Percentiles rank a stretch among this genome's conserved stretches.
phyloP scores from a whole-genome alignment of 2,888 invertebrate genomes.

The Eubasilissa splendida region DNA sequence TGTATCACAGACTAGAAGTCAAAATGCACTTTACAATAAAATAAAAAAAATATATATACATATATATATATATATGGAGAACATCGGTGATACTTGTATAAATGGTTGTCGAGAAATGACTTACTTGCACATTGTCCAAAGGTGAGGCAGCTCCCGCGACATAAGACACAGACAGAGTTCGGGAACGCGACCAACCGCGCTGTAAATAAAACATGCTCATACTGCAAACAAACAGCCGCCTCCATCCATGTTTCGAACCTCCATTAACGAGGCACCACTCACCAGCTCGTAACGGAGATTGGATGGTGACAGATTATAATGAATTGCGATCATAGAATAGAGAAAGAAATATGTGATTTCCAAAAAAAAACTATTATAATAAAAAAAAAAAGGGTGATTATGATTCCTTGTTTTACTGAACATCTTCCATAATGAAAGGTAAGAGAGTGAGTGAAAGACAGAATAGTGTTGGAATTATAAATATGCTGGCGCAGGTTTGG shows the following conservation, averaged over 20 bases:
- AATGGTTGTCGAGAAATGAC: conserved; percentile 23
- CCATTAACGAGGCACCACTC: neutral
- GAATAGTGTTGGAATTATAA: too few relatives aligned
- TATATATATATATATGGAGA: neutral
- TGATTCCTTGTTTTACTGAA: too few relatives aligned
- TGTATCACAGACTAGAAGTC: too few relatives aligned
- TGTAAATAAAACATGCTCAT: conserved; percentile 66
- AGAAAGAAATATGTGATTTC: too few relatives aligned
- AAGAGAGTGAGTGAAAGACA: too few relatives aligned
- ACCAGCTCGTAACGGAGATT: conserved; percentile 6
- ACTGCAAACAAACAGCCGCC: conserved; percentile 23
- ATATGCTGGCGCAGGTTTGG: too few relatives aligned
- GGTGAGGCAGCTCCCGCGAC: conserved; percentile 85
- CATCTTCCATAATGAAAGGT: too few relatives aligned
- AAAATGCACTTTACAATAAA: too few relatives aligned
- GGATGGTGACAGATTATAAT: neutral
- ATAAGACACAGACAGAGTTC: conserved; percentile 92
- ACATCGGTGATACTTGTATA: conserved; percentile 4
- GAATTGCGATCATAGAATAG: too few relatives aligned
- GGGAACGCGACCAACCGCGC: conserved; percentile 89
- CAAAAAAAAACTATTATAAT: too few relatives aligned
- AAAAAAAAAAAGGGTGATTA: too few relatives aligned
- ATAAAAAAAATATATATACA: neutral
- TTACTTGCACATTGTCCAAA: conserved; percentile 80
- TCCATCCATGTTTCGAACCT: neutral